Base-by-base conservation (phyloP, 2,888 invertebrate genomes). In the Epistrophe eligans region DNA sequence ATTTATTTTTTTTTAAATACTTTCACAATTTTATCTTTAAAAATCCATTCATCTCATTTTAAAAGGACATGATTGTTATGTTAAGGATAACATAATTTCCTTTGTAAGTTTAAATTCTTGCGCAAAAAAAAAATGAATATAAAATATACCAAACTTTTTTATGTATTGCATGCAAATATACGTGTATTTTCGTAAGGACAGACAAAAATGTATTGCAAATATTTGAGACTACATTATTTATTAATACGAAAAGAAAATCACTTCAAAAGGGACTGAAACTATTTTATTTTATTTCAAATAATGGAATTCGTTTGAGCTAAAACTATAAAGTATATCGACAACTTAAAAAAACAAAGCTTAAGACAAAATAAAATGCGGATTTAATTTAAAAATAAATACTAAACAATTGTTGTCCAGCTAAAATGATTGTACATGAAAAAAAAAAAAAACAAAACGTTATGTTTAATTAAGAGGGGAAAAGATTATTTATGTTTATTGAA, bases 401-500 rank as follows among this genome's bases (percentile, higher is more conserved):
- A 74, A 85, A 84, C 52, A 85, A 84, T 60, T 88, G 85, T 88
- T 89, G 89, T 89, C 89, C 89, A 89, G 88, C 89, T 88, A 88
- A 89, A 88, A 79, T 77, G 58, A 80, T 79, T 82, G 77, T 79
- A 82, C 79, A 79, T 79, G 67, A 73, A 76, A 74, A 9, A 67
- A 76, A 74, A 9, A 67, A 62, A 79, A 70, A 70, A 38, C 38
- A 67, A 60, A 88, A 84, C 67, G 83, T 77, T 55, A 84, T 74
- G 77, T 77, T 88, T 84, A 80, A 88, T 60, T 71, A 87, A 88
- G 84, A 88, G 83, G 81, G 40, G 83, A 83, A 83, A 85, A 79
- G 66, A 83, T 90, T 90, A 92, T 92, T 92, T 92, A 92, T 92
- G 92, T 92, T 92, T 92, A 92, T 92, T 92, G 92, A 92, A 92